Base-by-base conservation (phyloP, 2,888 invertebrate genomes). In the Thereva nobilitata region DNA sequence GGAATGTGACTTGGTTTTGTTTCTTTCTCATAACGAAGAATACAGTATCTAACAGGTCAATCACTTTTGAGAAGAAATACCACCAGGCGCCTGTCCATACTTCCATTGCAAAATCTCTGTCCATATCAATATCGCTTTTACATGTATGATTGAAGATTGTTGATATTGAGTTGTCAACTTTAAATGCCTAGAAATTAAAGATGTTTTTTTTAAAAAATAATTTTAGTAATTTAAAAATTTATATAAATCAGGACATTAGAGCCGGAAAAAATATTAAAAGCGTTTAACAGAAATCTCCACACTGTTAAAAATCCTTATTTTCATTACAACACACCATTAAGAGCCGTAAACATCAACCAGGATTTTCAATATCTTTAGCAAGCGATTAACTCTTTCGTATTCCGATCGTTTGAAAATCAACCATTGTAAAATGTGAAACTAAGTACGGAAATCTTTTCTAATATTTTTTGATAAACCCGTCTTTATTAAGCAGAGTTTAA, bases 11-110 rank as follows among this genome's bases (percentile, higher is more conserved):
- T 80, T 95, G 95, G 65, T 88, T 88, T 74, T 92, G 89, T 80
- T 95, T 95, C 80, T 95, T 95, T 56, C 95, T 86, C 73, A 95
- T 79, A 5, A 95, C 92, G 77, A 95, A 95, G 83, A 96, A 95
- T 34, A 93, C 86, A 0, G 92, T 92, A 75, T 92, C 92, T 68
- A 92, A 76, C 0, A 92, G 83, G 75, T 92, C 92, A 1, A 90
- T 83, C 57, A 92, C 82, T 80, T 92, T 92, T 12, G 91, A 90
- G 71, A 89, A 84, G 76, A 90, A 91, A 76, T 92, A 92, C 84
- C 88, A 90, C 90, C 90, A 90, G 2, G 89, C 88, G 47, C 86
- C 86, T 68, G 82, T 9, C 68, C 68, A 70, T 9, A 67, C 66
- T 9, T 54, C 64, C 41, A 69, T 4, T 5, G 49, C 75, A 68